Evolutionary conservation across 1,140 invertebrate genomes (phyloP).

Genomic region (Phenacoccus solenopsis): DNA sequence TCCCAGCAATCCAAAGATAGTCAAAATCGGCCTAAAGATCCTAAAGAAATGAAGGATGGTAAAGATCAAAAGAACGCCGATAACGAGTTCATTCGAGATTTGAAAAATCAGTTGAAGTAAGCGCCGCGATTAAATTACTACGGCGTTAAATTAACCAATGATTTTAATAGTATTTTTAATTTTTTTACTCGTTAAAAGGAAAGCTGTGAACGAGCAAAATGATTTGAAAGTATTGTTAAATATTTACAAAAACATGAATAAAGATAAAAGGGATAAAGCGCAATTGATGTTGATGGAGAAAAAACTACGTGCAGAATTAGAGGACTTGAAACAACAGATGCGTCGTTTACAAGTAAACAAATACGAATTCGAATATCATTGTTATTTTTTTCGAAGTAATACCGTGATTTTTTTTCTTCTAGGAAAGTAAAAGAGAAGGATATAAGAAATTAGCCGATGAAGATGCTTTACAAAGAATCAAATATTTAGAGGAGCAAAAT

Average conservation of each 20-base stretch:
- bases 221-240: conserved; percentile 88
- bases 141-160: background rate
- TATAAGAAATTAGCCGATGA: conserved; percentile 86
- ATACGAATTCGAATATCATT: no score
- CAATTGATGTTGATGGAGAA: conserved; percentile 91
- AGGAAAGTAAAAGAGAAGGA: conserved; percentile 85
- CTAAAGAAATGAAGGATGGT: background rate
- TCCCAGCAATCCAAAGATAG: background rate
- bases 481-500: conserved; percentile 83
- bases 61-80: conserved; percentile 37
- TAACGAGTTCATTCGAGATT: conserved; percentile 58
- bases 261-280: conserved; percentile 91
- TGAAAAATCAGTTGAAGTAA: conserved; percentile 87
- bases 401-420: conserved; percentile 23
- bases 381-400: no score
- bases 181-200: conserved; percentile 42
- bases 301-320: conserved; percentile 74
- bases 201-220: conserved; percentile 81
- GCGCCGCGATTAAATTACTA: no score
- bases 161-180: background rate
- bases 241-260: conserved; percentile 94
- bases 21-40: background rate
- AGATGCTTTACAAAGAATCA: conserved; percentile 87
- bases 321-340: conserved; percentile 71
- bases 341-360: conserved; percentile 59